Conservation (phyloP, 2,113 vertebrate species). For the Epinephelus cyanopodus region DNA sequence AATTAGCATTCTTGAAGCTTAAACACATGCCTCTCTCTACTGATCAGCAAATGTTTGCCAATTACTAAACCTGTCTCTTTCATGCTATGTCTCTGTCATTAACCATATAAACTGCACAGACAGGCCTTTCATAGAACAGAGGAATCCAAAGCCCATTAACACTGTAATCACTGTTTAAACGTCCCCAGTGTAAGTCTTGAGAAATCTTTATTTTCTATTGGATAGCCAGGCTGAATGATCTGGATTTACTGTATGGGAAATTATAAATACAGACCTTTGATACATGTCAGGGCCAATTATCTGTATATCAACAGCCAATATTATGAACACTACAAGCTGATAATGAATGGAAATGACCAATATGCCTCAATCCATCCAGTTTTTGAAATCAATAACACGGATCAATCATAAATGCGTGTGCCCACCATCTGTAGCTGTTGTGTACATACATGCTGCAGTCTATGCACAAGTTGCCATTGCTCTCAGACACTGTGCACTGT, state of each 20-base stretch:
- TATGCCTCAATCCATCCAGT: no score
- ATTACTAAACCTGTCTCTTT: slow-evolving; percentile 53
- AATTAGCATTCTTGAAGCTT: slow-evolving; percentile 56
- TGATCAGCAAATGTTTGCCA: slow-evolving; percentile 64
- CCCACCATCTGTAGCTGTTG: no score
- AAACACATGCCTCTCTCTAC: slow-evolving; percentile 41
- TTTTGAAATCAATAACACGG: no score
- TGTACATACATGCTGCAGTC: no score
- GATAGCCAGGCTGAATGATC: background rate
- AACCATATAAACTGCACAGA: slow-evolving; percentile 2
- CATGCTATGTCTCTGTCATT: slow-evolving; percentile 43
- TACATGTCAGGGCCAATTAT: background rate
- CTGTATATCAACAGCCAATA: background rate
- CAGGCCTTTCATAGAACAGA: background rate
- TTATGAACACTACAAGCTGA: background rate
- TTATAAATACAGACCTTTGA: slow-evolving; percentile 3
- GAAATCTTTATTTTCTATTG: background rate
- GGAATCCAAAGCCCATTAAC: slow-evolving; percentile 1
- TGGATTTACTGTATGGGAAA: background rate
- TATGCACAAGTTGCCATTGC: no score
- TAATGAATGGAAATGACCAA: background rate
- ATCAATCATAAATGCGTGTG: no score
- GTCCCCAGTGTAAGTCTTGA: background rate
- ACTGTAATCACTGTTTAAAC: slow-evolving; percentile 12
- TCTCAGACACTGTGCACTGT: no score